phyloP scores from a whole-genome alignment of 2,113 vertebrate species.

The Euleptes europaea region DNA sequence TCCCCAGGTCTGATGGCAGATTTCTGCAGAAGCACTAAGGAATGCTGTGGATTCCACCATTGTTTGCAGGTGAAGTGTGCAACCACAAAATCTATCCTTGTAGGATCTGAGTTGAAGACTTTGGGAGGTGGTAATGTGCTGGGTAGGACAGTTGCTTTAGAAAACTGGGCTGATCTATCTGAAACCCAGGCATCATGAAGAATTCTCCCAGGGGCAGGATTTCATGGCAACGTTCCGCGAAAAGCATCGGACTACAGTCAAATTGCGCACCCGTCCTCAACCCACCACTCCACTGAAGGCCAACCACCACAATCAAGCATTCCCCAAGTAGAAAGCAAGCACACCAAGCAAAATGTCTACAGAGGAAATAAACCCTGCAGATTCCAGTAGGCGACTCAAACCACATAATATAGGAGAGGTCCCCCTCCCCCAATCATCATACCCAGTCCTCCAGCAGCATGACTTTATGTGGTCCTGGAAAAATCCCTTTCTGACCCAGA shows the following conservation, averaged over 20 bases:
- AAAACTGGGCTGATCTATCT: neutral
- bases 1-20: neutral
- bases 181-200: neutral
- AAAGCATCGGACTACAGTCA: neutral
- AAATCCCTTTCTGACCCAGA: neutral
- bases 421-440: too few relatives aligned
- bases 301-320: neutral
- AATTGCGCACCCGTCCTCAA: neutral
- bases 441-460: neutral
- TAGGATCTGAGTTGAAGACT: neutral
- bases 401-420: too few relatives aligned
- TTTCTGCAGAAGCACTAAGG: neutral
- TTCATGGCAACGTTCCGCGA: neutral
- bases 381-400: neutral
- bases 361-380: neutral
- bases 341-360: neutral
- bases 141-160: neutral
- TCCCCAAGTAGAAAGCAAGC: neutral
- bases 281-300: too few relatives aligned
- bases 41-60: neutral
- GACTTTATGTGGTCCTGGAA: too few relatives aligned
- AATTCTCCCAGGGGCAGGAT: neutral
- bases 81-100: neutral
- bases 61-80: neutral
- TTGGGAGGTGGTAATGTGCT: neutral